A percentile compares a stretch with the other conserved stretches of the same genome.
phyloP scores from a whole-genome alignment of 2,888 invertebrate genomes.

The Trachelus stipa region DNA sequence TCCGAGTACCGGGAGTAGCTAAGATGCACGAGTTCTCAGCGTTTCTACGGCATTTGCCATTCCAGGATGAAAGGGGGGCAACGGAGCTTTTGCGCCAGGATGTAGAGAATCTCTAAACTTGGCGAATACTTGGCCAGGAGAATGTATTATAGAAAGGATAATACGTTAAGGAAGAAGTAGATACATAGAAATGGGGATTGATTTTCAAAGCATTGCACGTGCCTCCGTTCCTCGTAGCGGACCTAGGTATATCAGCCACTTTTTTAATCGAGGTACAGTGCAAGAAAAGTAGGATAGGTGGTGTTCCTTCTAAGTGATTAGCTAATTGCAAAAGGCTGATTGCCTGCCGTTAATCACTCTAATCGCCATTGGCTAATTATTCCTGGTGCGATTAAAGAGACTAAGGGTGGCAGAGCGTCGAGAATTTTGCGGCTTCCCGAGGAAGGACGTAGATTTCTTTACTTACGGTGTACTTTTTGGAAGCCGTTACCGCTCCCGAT shows the following conservation, averaged over 20 bases:
- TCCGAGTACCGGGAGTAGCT: conserved; percentile 33
- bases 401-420: conserved; percentile 37
- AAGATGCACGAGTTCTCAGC: conserved; percentile 4
- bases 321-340: conserved; percentile 53
- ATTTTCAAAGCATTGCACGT: not conserved
- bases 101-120: not conserved
- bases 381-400: conserved; percentile 57
- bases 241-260: not conserved
- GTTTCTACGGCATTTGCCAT: not conserved
- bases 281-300: not conserved
- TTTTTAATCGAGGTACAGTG: not conserved
- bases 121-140: not conserved
- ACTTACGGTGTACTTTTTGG: conserved; percentile 33
- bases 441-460: conserved; percentile 38
- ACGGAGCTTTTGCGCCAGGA: not conserved
- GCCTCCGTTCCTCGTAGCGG: not conserved
- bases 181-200: not conserved
- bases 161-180: not conserved
- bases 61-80: not conserved
- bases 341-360: conserved; percentile 53
- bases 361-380: conserved; percentile 59
- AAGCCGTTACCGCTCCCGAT: conserved; percentile 17
- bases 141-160: not conserved
- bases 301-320: conserved; percentile 51
- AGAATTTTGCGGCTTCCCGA: conserved; percentile 33